Evolutionary conservation across 2,113 vertebrate species (phyloP), one percentile per base, ranked within the genome.

Genomic region (Buteo buteo): DNA sequence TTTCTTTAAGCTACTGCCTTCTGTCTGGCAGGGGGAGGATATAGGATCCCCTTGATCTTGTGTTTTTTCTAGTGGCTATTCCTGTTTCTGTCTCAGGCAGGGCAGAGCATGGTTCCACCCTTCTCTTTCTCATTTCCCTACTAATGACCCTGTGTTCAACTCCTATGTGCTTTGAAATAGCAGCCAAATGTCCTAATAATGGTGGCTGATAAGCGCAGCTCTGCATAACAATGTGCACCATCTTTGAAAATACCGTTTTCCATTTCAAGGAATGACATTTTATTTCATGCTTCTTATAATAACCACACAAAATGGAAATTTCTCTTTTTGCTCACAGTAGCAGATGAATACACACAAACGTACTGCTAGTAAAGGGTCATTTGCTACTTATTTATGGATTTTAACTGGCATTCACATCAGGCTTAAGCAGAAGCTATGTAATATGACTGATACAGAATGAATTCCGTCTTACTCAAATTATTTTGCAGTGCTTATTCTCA

Each of bases 281-380:
- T 87, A 87, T 57, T 87, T 96, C 52, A 76, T 72, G 74, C 40
- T 76, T 71, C 81, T 84, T 72, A 17, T 58, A 95, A 86, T 54
- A 92, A 76, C 44, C 24, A 77, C 62, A 69, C 20, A 65, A 87
- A 84, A 91, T 52, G 40, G 84, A 93, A 95, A 87, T 82, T 42
- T 82, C 44, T 76, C 62, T 74, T 94, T 91, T 44, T 87, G 26
- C 66, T 93, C 78, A 71, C 73, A 89, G 81, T 49, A 93, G 84
- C 86, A 94, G 61, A 91, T 17, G 44, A 94, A 84, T 74, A 87
- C 49, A 93, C 66, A 93, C 42, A 79, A 93, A 95, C 84, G 42
- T 73, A 93, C 61, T 72, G 49, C 70, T 76, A 69, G 50, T 80
- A 80, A 77, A 88, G 83, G 67, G 50, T 84, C 72, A 62, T 91